Conservation (phyloP, 2,888 invertebrate genomes). For the Drosophila meridiana region DNA sequence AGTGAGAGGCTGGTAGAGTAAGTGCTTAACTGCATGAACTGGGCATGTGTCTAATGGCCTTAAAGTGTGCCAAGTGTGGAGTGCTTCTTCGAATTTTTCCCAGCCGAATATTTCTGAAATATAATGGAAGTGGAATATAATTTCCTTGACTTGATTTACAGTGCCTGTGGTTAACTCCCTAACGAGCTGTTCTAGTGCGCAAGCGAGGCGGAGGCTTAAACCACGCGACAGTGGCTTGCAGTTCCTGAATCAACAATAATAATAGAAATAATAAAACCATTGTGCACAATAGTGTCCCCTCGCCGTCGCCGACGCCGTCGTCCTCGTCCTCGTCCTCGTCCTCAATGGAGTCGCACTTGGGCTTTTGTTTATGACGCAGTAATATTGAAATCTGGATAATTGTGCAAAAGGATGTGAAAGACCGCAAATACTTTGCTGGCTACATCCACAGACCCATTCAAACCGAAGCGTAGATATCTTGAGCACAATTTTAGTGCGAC, state of each 20-base stretch:
- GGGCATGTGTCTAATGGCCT: slow-evolving; percentile 34
- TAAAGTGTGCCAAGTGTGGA: neutral
- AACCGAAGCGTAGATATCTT: slow-evolving; percentile 65
- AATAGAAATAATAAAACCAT: slow-evolving; percentile 68
- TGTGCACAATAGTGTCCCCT: slow-evolving; percentile 32
- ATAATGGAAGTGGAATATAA: slow-evolving; percentile 36
- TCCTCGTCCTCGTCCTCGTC: neutral
- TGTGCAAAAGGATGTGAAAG: slow-evolving; percentile 77
- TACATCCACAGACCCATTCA: slow-evolving; percentile 35
- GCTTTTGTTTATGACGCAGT: slow-evolving; percentile 73
- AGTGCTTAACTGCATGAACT: slow-evolving; percentile 19
- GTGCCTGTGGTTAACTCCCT: slow-evolving; percentile 41
- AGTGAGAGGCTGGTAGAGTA: slow-evolving; percentile 16
- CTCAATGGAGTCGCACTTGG: slow-evolving; percentile 43
- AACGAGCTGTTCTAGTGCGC: slow-evolving; percentile 46
- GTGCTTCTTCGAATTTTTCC: neutral
- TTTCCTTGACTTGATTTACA: slow-evolving; percentile 67
- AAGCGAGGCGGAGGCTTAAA: slow-evolving; percentile 7
- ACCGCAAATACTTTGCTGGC: slow-evolving; percentile 70
- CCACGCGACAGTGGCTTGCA: slow-evolving; percentile 32
- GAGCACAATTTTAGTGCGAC: slow-evolving; percentile 66
- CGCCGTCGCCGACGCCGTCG: neutral
- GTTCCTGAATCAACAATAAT: slow-evolving; percentile 65
- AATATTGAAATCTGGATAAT: slow-evolving; percentile 77
- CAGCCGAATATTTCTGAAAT: slow-evolving; percentile 3